A percentile compares a stretch with the other conserved stretches of the same genome.
Conservation (phyloP, 2,113 vertebrate genomes). For the Rhinoderma darwinii region DNA sequence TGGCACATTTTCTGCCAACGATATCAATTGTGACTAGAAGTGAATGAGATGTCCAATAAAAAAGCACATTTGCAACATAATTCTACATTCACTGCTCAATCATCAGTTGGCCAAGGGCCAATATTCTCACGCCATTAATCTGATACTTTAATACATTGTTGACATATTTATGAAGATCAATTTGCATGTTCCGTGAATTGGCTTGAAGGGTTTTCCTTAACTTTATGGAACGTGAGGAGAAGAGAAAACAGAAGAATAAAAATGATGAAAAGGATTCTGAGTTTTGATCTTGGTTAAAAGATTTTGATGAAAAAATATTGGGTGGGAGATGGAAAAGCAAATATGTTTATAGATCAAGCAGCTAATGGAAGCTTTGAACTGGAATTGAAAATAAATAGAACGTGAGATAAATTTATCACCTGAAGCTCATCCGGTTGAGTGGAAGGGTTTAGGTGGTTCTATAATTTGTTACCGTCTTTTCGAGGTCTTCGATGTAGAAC, state of each 20-base stretch:
- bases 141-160: conserved; percentile 21
- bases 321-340: conserved; percentile 21
- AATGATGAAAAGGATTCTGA: conserved; percentile 7
- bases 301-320: conserved; percentile 40
- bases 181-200: conserved; percentile 1
- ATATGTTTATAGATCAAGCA: conserved; percentile 46
- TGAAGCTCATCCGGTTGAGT: conserved; percentile 30
- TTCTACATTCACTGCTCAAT: conserved; percentile 6
- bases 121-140: background rate
- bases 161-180: conserved; percentile 16
- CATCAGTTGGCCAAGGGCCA: background rate
- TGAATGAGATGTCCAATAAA: conserved; percentile 27
- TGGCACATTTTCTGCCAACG: conserved; percentile 1
- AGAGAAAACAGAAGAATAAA: background rate
- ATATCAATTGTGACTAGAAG: conserved; percentile 14
- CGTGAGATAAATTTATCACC: conserved; percentile 41
- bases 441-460: conserved; percentile 5
- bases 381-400: conserved; percentile 46
- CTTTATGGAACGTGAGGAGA: background rate
- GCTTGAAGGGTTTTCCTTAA: background rate
- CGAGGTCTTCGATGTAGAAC: background rate
- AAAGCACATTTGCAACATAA: conserved; percentile 25
- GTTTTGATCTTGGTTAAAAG: conserved; percentile 44
- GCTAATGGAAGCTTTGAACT: conserved; percentile 46
- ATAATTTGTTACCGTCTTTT: conserved; percentile 26